A percentile compares a stretch with the other conserved stretches of the same genome.
These are phyloP conservation scores for Cavia aperea DNA, from an alignment of 2,113 vertebrate genomes.

Conservation along the genomic window DNA sequence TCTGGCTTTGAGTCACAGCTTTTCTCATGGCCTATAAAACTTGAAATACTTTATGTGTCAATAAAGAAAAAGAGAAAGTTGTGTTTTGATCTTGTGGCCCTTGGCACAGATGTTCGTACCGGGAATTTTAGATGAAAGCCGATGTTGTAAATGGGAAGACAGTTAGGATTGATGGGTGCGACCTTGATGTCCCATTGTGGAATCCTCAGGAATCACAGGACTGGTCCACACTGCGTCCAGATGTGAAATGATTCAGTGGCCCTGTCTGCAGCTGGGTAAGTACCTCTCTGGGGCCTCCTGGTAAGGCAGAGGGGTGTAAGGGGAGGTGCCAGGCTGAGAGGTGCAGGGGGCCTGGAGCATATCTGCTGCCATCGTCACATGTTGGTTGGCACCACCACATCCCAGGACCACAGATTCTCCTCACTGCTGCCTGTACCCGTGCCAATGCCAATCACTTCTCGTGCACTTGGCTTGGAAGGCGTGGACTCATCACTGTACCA, in stretches of 20 bases:
- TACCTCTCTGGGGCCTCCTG: not conserved
- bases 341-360: not conserved
- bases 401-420: not conserved
- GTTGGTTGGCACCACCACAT: not conserved
- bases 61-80: not conserved
- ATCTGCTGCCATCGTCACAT: no score
- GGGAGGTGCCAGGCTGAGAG: not conserved
- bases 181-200: not conserved
- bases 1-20: not conserved
- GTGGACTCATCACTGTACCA: not conserved
- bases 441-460: not conserved
- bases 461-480: not conserved
- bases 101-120: not conserved
- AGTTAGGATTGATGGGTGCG: not conserved
- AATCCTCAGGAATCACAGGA: not conserved
- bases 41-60: not conserved
- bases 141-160: not conserved
- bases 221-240: not conserved
- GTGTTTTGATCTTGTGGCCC: not conserved
- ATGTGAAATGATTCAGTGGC: not conserved
- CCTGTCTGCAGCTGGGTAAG: not conserved
- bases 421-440: not conserved
- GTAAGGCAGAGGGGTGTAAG: not conserved
- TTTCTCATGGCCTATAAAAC: not conserved
- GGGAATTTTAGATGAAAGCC: not conserved